Evolutionary conservation across 2,888 invertebrate species (phyloP), one percentile per base, ranked within the genome.

Genomic region (Amphipoea lucens): DNA sequence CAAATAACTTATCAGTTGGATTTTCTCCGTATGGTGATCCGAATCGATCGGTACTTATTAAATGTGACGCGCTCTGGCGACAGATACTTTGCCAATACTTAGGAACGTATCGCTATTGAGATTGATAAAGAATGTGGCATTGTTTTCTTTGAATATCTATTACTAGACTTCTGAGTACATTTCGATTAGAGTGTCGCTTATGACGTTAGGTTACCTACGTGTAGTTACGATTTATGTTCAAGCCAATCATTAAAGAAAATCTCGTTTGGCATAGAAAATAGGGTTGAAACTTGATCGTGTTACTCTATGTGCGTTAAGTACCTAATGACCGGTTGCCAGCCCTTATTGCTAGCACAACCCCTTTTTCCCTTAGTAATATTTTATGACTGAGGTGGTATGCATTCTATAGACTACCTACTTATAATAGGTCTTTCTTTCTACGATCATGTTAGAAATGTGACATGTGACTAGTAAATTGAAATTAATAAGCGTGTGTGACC

Each of bases 1-100:
- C 85, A 81, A 89, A 89, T 86, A 90, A 85, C 85, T 84, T 88
- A 88, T 83, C 85, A 86, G 79, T 78, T 76, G 84, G 81, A 83
- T 84, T 87, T 71, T 83, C 80, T 81, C 72, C 74, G 83, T 83
- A 90, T 87, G 82, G 69, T 81, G 83, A 84, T 84, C 72, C 62
- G 75, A 78, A 86, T 75, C 85, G 81, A 74, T 85, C 70, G 72
- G 73, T 82, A 73, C 79, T 76, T 82, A 87, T 81, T 83, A 82
- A 80, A 79, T 81, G 81, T 80, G 82, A 81, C 81, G 78, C 79
- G 80, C 76, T 82, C 74, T 29, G 70, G 76, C 80, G 82, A 82
- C 74, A 82, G 78, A 85, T 79, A 74, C 70, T 79, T 80, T 65
- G 76, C 70, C 74, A 81, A 79, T 86, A 76, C 63, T 76, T 74